Evolutionary conservation across 2,113 vertebrate species (phyloP), one percentile per base, ranked within the genome.

Genomic region (Grallaria varia): DNA sequence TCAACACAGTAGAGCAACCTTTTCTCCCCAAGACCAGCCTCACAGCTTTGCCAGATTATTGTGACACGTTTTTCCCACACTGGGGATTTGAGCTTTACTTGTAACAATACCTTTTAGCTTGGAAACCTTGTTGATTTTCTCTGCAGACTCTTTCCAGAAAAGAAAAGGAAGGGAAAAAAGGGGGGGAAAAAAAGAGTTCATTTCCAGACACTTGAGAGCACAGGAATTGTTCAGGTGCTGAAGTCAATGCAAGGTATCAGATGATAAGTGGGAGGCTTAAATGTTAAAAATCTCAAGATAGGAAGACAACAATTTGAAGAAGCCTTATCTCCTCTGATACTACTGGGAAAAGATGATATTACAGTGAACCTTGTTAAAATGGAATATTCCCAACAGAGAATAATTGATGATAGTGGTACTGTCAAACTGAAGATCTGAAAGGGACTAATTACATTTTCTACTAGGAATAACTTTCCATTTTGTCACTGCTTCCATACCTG

Each of bases 401-500:
- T 86, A 96, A 95, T 60, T 92, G 93, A 93, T 92, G 84, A 59
- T 87, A 95, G 84, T 14, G 16, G 50, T 94, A 47, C 68, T 90
- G 83, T 93, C 95, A 96, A 84, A 95, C 23, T 86, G 68, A 87
- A 93, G 47, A 86, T 35, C 60, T 95, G 96, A 95, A 93, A 94
- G 76, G 76, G 47, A 86, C 47, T 93, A 86, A 93, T 92, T 87
- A 87, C 14, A 4, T 95, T 85, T 93, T 73, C 85, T 96, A 73
- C 80, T 78, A 93, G 72, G 85, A 95, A 93, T 83, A 90, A 86
- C 79, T 66, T 93, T 78, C 49, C 78, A 53, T 81, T 95, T 93
- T 94, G 79, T 94, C 85, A 89, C 52, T 67, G 62, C 90, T 94
- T 90, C 56, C 0, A 86, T 86, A 78, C 40, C 35, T 72, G 76